These are phyloP conservation scores for Apostichopus californicus DNA, from an alignment of 35 echinoderm and acorn worm species.

Conservation along the genomic window DNA sequence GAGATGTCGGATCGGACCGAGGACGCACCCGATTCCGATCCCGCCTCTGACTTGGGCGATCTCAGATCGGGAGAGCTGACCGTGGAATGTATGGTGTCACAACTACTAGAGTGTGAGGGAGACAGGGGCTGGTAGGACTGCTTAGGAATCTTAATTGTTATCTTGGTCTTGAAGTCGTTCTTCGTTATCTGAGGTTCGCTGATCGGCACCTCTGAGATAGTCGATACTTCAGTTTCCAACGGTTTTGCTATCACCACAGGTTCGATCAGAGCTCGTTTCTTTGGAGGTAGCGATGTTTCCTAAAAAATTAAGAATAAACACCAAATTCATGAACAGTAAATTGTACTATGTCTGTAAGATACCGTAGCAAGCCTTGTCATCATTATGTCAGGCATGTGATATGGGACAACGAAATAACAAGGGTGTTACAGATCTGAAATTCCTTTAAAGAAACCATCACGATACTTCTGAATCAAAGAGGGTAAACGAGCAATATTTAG, in stretches of 20 bases:
- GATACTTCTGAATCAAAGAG: not conserved
- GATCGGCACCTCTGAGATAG: not conserved
- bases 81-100: constrained; percentile 53
- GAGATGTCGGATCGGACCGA: constrained; percentile 16
- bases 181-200: constrained; percentile 50
- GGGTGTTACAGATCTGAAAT: no score
- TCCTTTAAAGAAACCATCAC: no score
- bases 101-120: constrained; percentile 39
- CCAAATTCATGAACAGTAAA: not conserved
- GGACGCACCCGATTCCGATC: constrained; percentile 9
- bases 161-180: constrained; percentile 56
- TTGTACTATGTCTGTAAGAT: not conserved
- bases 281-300: constrained; percentile 39
- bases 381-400: not conserved
- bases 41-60: constrained; percentile 22
- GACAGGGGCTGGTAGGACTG: constrained; percentile 19
- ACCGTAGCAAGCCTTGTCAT: not conserved
- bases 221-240: not conserved
- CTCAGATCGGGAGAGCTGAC: constrained; percentile 38
- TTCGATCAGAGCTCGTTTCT: constrained; percentile 44
- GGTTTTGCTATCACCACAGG: not conserved
- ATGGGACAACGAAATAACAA: no score
- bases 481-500: no score
- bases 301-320: constrained; percentile 1
- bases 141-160: constrained; percentile 55